A percentile compares a stretch with the other conserved stretches of the same genome.
phyloP scores from a whole-genome alignment of 2,888 invertebrate species.

The Lissocephala sabroskyi region DNA sequence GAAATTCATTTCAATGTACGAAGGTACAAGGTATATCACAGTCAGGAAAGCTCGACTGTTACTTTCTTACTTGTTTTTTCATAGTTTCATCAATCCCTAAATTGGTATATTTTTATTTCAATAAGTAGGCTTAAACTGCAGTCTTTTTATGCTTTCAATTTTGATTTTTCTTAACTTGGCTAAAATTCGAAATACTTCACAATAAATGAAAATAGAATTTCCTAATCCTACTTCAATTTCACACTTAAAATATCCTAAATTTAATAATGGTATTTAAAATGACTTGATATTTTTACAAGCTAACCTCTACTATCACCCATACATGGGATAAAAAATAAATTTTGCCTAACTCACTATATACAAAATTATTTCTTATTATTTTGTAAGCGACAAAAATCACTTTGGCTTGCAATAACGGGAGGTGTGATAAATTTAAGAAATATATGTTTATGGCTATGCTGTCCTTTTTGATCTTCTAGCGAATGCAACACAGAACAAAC shows the following conservation, averaged over 20 bases:
- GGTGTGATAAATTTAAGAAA: too few species aligned
- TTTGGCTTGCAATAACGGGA: too few species aligned
- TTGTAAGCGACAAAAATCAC: too few species aligned
- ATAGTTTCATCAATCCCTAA: neutral
- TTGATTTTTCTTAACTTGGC: neutral
- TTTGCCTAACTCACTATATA: too few species aligned
- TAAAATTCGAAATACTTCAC: neutral
- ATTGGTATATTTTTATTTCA: neutral
- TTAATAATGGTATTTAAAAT: neutral
- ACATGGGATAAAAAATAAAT: slow-evolving; percentile 4
- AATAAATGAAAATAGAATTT: too few species aligned
- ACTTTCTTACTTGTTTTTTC: neutral
- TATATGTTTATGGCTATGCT: too few species aligned
- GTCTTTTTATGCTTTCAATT: slow-evolving; percentile 1
- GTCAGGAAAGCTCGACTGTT: neutral
- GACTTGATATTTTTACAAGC: neutral
- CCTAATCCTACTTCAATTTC: too few species aligned
- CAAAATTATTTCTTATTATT: too few species aligned
- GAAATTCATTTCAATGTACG: neutral
- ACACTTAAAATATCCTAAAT: too few species aligned
- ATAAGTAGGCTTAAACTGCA: neutral
- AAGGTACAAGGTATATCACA: too few species aligned
- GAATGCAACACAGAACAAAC: slow-evolving; percentile 1
- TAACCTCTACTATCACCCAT: neutral
- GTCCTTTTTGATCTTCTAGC: slow-evolving; percentile 6